These are phyloP conservation scores for Machimus atricapillus DNA, from an alignment of 2,888 invertebrate genomes.

Conservation along the genomic window DNA sequence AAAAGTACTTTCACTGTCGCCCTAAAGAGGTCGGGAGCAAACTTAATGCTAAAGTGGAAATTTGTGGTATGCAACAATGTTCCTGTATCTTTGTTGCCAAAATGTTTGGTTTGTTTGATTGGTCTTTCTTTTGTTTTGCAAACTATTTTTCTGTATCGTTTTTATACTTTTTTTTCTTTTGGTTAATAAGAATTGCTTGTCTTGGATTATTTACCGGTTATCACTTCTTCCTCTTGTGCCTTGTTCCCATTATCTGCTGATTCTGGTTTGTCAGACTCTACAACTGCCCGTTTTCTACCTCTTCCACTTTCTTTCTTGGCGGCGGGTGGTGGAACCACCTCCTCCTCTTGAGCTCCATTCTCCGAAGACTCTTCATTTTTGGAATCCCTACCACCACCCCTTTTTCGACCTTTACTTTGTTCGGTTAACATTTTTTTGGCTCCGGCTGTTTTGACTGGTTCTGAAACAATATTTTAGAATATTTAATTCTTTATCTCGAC, in stretches of 20 bases:
- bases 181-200: background rate
- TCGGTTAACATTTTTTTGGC: constrained; percentile 27
- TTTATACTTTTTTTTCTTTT: background rate
- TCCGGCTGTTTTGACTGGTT: constrained; percentile 26
- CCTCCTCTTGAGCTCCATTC: background rate
- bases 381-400: background rate
- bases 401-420: background rate
- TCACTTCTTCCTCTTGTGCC: constrained; percentile 7
- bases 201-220: constrained; percentile 34
- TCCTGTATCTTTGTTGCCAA: background rate
- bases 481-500: background rate
- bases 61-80: background rate
- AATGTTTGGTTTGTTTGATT: constrained; percentile 29
- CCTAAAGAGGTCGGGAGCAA: background rate
- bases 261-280: constrained; percentile 45
- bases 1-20: constrained; percentile 32
- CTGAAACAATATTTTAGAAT: background rate
- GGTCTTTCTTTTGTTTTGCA: constrained; percentile 5
- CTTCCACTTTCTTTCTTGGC: constrained; percentile 47
- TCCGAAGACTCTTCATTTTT: background rate
- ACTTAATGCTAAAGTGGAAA: constrained; percentile 17
- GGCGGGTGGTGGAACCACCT: background rate
- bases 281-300: constrained; percentile 54
- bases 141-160: background rate
- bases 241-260: constrained; percentile 5